Base-by-base conservation (phyloP, 2,888 invertebrate species). In the Phalera bucephala region DNA sequence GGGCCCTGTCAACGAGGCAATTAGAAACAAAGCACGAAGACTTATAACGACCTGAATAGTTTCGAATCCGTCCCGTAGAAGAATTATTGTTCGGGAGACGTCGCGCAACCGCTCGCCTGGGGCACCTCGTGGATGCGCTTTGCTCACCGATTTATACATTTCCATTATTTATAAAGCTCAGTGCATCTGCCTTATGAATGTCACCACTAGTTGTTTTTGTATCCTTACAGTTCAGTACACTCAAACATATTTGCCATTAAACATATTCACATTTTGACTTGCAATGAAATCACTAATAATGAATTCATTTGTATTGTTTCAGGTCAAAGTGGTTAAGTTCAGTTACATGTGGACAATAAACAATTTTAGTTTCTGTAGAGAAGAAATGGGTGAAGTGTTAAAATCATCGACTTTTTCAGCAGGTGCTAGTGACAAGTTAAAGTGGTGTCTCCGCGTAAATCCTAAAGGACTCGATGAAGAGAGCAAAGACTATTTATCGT, bases 281-380 rank as follows among this genome's bases (percentile, higher is more conserved):
- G 27, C n/a, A 3, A n/a, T 26, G 13, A 13, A 26, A 28, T 29
- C 11, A 29, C 43, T 39, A 49, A 45, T 50, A 55, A 52, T 58
- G 7, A 46, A 44, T 45, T 47, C 42, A 33, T 64, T 72, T 73
- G 45, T 55, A 60, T 81, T 80, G 72, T 93, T 92, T 13, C 94
- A 98, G 98, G 99, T 99, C 85, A 99, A 99, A 94, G 99, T 99
- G 90, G 98, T 99, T 69, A 99, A 99, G 92, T 99, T 99, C 94
- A 99, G 98, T 91, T 99, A 99, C 91, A 99, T 99, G 97, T 99
- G 99, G 99, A 99, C 99, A 84, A 99, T 99, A 92, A 99, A 99
- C 92, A 99, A 99, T 94, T 99, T 99, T 92, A 99, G 99, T 92
- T 99, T 99, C 92, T 99, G 99, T 92, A 96, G 99, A 68, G 99